A percentile compares a stretch with the other conserved stretches of the same genome.
Conservation (phyloP, 2,888 invertebrate genomes). For the Dicycla oo region DNA sequence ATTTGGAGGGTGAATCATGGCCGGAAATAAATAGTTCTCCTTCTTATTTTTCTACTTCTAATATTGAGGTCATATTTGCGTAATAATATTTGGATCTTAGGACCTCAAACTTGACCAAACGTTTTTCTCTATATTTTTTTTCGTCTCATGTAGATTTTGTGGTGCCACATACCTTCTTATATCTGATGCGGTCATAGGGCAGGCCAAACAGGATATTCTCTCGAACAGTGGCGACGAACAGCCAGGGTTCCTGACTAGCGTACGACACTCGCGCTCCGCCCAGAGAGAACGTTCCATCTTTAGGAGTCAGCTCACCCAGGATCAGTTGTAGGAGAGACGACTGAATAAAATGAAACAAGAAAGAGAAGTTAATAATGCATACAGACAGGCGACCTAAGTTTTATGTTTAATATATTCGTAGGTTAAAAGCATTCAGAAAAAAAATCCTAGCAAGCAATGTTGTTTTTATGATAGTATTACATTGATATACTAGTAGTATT, state of each 20-base stretch:
- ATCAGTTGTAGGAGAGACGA: slow-evolving; percentile 92
- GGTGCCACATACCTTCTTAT: slow-evolving; percentile 81
- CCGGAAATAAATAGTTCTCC: neutral
- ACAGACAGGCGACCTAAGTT: neutral
- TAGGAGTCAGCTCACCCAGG: slow-evolving; percentile 93
- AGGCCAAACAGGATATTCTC: slow-evolving; percentile 95
- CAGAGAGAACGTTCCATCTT: slow-evolving; percentile 90
- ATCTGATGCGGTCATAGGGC: slow-evolving; percentile 88
- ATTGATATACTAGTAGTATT: too few relatives aligned
- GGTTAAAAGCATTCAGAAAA: neutral
- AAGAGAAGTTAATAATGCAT: neutral
- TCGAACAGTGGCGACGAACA: slow-evolving; percentile 92
- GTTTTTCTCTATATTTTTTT: neutral
- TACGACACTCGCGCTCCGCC: slow-evolving; percentile 92
- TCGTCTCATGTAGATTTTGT: neutral
- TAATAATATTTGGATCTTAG: too few relatives aligned
- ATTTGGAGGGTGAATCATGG: neutral
- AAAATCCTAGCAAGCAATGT: neutral
- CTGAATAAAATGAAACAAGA: slow-evolving; percentile 75
- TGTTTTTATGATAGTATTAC: neutral
- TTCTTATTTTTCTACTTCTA: too few relatives aligned
- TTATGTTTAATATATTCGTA: neutral
- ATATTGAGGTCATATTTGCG: too few relatives aligned
- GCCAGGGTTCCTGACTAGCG: slow-evolving; percentile 95
- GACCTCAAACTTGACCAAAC: neutral